These are phyloP conservation scores for Synanthedon myopaeformis DNA, from an alignment of 2,888 invertebrate genomes.

Conservation along the genomic window DNA sequence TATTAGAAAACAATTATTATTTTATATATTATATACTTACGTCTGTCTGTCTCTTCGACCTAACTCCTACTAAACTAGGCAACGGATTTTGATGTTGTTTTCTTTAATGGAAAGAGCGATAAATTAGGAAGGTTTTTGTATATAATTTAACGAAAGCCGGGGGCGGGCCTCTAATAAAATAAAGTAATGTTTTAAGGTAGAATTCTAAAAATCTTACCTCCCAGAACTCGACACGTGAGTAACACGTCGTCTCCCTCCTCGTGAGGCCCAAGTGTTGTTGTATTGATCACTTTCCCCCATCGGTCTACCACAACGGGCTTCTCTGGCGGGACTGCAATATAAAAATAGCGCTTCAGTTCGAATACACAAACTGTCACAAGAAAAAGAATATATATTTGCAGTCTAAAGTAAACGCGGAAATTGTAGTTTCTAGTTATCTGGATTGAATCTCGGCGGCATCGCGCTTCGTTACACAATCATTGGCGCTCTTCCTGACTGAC, in stretches of 20 bases:
- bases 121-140: too few species aligned
- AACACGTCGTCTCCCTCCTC: constrained; percentile 88
- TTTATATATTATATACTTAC: too few species aligned
- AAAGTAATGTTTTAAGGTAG: not conserved
- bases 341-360: not conserved
- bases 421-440: not conserved
- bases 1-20: not conserved
- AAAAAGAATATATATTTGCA: not conserved
- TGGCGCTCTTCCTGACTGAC: not conserved
- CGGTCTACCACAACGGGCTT: constrained; percentile 87
- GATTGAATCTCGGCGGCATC: constrained; percentile 1
- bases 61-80: too few species aligned
- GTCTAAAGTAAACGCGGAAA: not conserved
- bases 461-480: constrained; percentile 4
- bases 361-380: not conserved
- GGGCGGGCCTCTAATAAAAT: too few species aligned
- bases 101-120: too few species aligned
- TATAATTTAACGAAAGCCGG: too few species aligned
- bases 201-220: constrained; percentile 71
- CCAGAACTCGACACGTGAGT: constrained; percentile 87
- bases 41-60: too few species aligned
- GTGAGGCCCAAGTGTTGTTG: constrained; percentile 83
- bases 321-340: constrained; percentile 84
- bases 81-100: too few species aligned
- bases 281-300: constrained; percentile 85